phyloP scores from a whole-genome alignment of 64 coral and sea anemone genomes.

The Actinia tenebrosa region DNA sequence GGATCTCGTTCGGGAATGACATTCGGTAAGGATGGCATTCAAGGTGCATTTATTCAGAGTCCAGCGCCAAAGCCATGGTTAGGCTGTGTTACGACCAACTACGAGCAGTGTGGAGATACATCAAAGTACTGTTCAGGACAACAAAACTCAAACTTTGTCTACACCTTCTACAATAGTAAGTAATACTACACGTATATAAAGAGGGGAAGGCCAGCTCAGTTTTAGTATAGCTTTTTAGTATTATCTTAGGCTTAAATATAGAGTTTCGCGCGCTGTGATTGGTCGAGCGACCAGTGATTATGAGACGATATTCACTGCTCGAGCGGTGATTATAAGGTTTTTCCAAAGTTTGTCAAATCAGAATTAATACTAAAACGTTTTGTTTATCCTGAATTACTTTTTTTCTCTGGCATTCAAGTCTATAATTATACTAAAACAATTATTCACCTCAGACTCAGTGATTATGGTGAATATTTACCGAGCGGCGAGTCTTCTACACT shows the following conservation, averaged over 20 bases:
- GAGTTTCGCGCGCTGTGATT: no score
- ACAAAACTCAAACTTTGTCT: conserved; percentile 93
- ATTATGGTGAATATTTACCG: neutral
- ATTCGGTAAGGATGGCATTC: conserved; percentile 69
- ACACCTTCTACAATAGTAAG: conserved; percentile 90
- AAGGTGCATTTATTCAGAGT: conserved; percentile 66
- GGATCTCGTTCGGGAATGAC: conserved; percentile 70
- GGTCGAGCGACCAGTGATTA: no score
- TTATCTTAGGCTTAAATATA: no score
- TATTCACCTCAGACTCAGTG: no score
- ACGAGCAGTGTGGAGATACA: conserved; percentile 53
- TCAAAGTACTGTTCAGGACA: conserved; percentile 76
- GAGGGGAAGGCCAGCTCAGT: neutral
- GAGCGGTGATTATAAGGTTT: no score
- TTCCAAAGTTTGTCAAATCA: no score
- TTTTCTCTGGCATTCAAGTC: no score
- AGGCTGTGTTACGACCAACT: conserved; percentile 62
- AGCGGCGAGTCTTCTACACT: no score
- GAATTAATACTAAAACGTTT: no score
- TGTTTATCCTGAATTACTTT: no score
- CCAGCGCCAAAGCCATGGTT: conserved; percentile 87
- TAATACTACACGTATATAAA: neutral
- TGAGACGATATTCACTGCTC: no score
- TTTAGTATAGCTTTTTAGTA: no score
- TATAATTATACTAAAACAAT: neutral